phyloP scores from a whole-genome alignment of 1,140 invertebrate genomes.

The Euura saliciscinereae region DNA sequence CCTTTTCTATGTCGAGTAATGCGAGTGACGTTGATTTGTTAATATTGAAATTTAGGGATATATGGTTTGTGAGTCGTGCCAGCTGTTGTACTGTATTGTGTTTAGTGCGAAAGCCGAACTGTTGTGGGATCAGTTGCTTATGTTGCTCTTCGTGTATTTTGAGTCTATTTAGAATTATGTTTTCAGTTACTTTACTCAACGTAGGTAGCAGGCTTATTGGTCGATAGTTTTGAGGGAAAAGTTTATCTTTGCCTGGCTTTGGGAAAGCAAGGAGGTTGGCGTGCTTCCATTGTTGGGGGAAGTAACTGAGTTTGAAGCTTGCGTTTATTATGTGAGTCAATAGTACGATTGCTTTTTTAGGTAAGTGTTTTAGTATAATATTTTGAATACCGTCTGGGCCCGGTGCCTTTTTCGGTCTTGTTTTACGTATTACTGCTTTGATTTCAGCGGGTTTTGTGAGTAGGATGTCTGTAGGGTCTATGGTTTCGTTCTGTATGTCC shows the following conservation, averaged over 20 bases:
- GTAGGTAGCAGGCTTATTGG: no score
- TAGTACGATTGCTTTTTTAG: constrained; percentile 36
- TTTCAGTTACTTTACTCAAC: constrained; percentile 46
- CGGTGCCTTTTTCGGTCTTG: constrained; percentile 37
- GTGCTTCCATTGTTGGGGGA: constrained; percentile 44
- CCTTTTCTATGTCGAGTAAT: no score
- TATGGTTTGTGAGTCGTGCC: constrained; percentile 32
- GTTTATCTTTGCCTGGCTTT: no score
- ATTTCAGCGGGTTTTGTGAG: constrained; percentile 19
- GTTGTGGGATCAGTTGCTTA: constrained; percentile 22
- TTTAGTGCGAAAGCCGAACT: constrained; percentile 43
- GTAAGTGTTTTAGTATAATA: constrained; percentile 42
- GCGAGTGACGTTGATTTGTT: constrained; percentile 17
- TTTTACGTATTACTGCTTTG: constrained; percentile 24
- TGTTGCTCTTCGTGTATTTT: constrained; percentile 19
- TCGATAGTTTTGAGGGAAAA: no score
- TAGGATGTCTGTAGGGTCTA: constrained; percentile 16
- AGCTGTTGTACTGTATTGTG: constrained; percentile 40
- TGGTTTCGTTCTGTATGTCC: not conserved
- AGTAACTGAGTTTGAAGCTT: constrained; percentile 36
- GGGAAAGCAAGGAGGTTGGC: constrained; percentile 45
- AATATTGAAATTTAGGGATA: constrained; percentile 29
- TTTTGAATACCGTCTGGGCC: constrained; percentile 42
- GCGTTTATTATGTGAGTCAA: constrained; percentile 40
- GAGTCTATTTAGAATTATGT: constrained; percentile 31